Base-by-base conservation (phyloP, 2,888 invertebrate genomes). In the Marronus borbonicus region DNA sequence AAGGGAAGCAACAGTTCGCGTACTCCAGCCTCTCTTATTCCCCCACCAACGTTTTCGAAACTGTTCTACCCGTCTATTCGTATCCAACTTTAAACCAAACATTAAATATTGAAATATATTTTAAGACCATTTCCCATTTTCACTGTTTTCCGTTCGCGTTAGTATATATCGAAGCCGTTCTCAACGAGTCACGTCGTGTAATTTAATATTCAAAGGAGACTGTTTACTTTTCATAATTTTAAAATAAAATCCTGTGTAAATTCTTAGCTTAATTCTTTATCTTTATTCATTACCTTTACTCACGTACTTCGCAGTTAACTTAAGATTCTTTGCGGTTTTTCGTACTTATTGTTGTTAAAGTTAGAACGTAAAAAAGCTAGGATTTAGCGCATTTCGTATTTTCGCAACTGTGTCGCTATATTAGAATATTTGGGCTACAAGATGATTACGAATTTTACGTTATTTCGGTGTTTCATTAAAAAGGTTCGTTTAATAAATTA, bases 1-100 rank as follows among this genome's bases (percentile, higher is more conserved):
- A 65, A 65, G 72, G 72, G 72, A 78, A 78, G 77, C 77, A 78
- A 78, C 77, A 78, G 77, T 78, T 65, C 69, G 28, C 28, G 28
- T 28, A 24, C 68, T 28, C 24, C 4, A 8, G 1, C 17, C 20
- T 8, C 55, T 20, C 58, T 39, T 58, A 36, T 58, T 36, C 58
- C 31, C 36, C 12, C n/a, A 36, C 70, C 39, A 70, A 3, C 39
- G 17, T 17, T 66, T 28, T 28, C 50, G 68, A 14, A 17, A 20
- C 68, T 8, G 72, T 74, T 17, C 20, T 58, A 60, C 12, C 39
- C 60, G 44, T 60, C 58, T 39, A 39, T 60, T 74, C 60, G 72
- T 60, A 60, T 74, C 60, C 12, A 74, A 74, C 72, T 74, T 74
- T 60, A 74, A 74, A 74, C 72, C 72, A 74, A 74, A 74, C 72